Evolutionary conservation across 2,888 invertebrate species (phyloP), one percentile per base, ranked within the genome.

Genomic region (Microchrysa polita): DNA sequence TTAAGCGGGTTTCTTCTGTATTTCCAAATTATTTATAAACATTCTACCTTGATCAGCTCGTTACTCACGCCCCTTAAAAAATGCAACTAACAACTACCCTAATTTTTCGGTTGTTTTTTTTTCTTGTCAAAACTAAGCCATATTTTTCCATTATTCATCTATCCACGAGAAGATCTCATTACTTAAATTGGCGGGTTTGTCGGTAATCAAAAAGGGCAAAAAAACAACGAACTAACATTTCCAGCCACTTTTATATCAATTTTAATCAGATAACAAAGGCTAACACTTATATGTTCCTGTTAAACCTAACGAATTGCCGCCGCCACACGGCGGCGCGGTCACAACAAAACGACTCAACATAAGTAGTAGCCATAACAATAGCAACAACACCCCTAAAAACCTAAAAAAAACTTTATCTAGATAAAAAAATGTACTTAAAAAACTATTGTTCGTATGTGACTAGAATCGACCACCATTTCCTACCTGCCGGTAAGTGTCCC

Each of bases 101-200:
- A 63, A 63, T 65, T 65, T 22, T 10, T 23, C 44, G 20, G 5
- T 16, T 42, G 16, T 42, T 20, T 34, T 42, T 4, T 63, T 63
- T 34, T 42, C 14, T 63, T 63, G 42, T 20, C 42, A 20, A 22
- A 65, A 65, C 16, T 10, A 42, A 10, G 23, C 65, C 48, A 65
- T 18, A n/a, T n/a, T 42, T 48, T 22, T 22, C 65, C 48, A 2
- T 65, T 65, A 2, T 65, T 65, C 48, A 48, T 65, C 22, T 65
- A 48, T 22, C 16, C 16, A 14, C 61, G n/a, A 18, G 7, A 5
- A 48, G 44, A 9, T 2, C 27, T 20, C 44, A 65, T 65, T 65
- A 20, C 20, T 65, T 65, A 48, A 22, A 65, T 65, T 65, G 65
- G 65, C 22, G 48, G 65, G 48, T 65, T 65, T 16, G 40, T 63